A percentile compares a stretch with the other conserved stretches of the same genome.
Conservation (phyloP, 1,140 invertebrate genomes). For the Marisa cornuarietis region DNA sequence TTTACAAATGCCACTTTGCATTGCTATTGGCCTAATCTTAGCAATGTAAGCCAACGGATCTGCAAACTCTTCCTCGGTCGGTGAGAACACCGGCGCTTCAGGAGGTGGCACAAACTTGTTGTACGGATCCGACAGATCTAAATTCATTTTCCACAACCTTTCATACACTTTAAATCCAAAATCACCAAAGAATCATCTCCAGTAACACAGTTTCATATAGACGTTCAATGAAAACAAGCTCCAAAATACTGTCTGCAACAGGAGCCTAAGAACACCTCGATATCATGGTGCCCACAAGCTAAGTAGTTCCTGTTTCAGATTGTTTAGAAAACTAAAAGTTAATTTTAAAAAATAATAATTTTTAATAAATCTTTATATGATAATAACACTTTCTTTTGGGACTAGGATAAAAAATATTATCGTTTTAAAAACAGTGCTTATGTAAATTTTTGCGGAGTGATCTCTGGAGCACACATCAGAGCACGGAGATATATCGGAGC, state of each 20-base stretch:
- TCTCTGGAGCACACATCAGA: too few relatives aligned
- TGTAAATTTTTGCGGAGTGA: constrained; percentile 14
- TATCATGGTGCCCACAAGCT: constrained; percentile 13
- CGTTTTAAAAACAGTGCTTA: constrained; percentile 4
- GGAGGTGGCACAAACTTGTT: constrained; percentile 67
- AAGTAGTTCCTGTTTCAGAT: constrained; percentile 25
- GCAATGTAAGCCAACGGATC: constrained; percentile 93
- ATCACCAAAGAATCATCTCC: constrained; percentile 12
- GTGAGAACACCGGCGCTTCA: constrained; percentile 86
- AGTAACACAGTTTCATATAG: constrained; percentile 30
- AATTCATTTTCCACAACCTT: constrained; percentile 14
- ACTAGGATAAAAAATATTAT: too few relatives aligned
- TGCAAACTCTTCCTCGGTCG: constrained; percentile 87
- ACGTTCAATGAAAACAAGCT: constrained; percentile 24
- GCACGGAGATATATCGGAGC: too few relatives aligned
- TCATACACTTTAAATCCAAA: constrained; percentile 19
- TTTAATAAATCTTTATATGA: too few relatives aligned
- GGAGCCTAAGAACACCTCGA: constrained; percentile 44
- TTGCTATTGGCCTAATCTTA: constrained; percentile 82
- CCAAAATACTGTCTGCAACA: constrained; percentile 23
- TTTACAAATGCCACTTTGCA: constrained; percentile 88
- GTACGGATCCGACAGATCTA: constrained; percentile 46
- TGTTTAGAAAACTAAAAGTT: too few relatives aligned
- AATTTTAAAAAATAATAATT: too few relatives aligned
- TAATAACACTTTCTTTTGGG: too few relatives aligned